Evolutionary conservation across 2,888 invertebrate genomes (phyloP), one percentile per base, ranked within the genome.

Genomic region (Acrocera orbiculus): DNA sequence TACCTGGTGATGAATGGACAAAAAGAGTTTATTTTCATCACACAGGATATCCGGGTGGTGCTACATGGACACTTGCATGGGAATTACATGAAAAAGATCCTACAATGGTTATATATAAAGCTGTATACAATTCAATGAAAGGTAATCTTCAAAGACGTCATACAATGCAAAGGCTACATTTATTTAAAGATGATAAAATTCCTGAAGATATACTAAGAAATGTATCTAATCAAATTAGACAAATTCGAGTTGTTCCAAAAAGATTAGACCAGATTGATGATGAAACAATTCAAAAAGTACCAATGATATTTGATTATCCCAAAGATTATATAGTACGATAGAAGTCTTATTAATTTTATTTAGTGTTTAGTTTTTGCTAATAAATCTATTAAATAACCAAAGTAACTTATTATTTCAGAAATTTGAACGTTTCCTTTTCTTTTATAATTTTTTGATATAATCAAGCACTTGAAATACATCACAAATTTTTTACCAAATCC

Each of bases 31-130:
- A 89, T 56, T 87, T 86, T 51, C 90, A 92, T 57, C 87, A 92
- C 52, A 90, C 86, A 9, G 82, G 85, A 1, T 89, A 82, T 56
- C 79, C 85, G 14, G 78, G 82, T 15, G 90, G 92, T 27, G 87
- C 82, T 13, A 66, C 76, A 1, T 87, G 85, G 81, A 92, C 90
- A 0, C 63, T 87, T 19, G 93, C 93, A 10, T 92, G 87, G 83
- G 81, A 92, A 55, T 62, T 93, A 27, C 95, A 95, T 59, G 73
- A 74, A 42, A 83, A 82, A 56, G 85, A 93, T 60, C 85, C 87
- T 6, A 92, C 85, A 16, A 69, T 86, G 79, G 72, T 93, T 16
- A 58, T 93, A 41, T 72, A 74, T 47, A 89, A 86, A 62, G 86
- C 90, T 11, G 76, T 92, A 0, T 89, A 90, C 51, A 68, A 66